Conservation (phyloP, 1,140 invertebrate genomes). For the Drosophila pallidifrons region DNA sequence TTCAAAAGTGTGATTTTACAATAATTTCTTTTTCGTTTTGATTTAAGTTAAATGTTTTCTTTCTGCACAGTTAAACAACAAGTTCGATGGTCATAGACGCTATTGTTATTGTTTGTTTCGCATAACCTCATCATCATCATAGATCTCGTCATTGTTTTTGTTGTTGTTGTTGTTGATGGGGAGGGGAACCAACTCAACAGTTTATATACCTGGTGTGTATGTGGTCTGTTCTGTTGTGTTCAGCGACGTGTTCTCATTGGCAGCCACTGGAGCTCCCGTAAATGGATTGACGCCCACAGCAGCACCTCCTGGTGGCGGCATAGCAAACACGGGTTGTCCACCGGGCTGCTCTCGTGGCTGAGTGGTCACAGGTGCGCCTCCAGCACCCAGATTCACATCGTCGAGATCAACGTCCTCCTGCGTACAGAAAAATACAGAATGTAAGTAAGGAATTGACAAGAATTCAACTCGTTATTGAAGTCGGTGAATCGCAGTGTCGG, state of each 20-base stretch:
- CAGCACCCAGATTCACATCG: conserved; percentile 71
- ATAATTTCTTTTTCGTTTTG: conserved; percentile 38
- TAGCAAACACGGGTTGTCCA: conserved; percentile 85
- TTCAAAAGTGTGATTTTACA: conserved; percentile 52
- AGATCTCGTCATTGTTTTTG: conserved; percentile 1
- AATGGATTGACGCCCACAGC: conserved; percentile 83
- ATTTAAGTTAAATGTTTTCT: conserved; percentile 24
- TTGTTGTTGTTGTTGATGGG: not conserved
- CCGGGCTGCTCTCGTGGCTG: conserved; percentile 84
- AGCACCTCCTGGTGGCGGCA: conserved; percentile 82
- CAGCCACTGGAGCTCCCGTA: conserved; percentile 78
- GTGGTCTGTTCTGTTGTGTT: conserved; percentile 86
- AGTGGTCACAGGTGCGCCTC: conserved; percentile 83
- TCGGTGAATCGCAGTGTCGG: not conserved
- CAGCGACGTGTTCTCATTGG: conserved; percentile 85
- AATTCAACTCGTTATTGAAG: not conserved
- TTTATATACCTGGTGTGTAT: conserved; percentile 86
- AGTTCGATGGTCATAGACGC: conserved; percentile 80
- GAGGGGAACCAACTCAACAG: conserved; percentile 29
- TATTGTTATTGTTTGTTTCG: conserved; percentile 50
- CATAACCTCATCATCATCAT: not conserved
- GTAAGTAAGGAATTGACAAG: not conserved
- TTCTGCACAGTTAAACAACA: conserved; percentile 69
- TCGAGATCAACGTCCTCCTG: conserved; percentile 86
- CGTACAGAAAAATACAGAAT: conserved; percentile 6